Evolutionary conservation across 2,113 vertebrate species (phyloP).

Genomic region (Crotalus viridis): DNA sequence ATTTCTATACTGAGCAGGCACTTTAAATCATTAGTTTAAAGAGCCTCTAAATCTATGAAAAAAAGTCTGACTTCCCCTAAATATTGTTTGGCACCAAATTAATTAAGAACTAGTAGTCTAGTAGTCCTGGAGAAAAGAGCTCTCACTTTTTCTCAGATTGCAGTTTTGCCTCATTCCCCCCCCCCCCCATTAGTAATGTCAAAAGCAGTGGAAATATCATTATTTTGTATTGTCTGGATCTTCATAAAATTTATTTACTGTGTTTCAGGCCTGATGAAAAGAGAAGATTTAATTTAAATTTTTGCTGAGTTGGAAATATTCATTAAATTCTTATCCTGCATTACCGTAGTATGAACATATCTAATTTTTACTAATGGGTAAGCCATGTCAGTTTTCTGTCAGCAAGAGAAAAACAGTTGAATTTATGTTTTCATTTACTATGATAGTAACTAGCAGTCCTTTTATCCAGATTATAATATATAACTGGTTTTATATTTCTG

Average conservation of each 20-base stretch:
- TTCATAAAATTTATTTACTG: conserved; percentile 58
- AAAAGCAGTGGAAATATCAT: conserved; percentile 39
- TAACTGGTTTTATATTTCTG: neutral
- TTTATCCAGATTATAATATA: neutral
- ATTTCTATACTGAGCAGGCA: neutral
- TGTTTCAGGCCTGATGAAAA: conserved; percentile 51
- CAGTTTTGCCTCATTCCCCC: conserved; percentile 43
- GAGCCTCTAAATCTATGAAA: neutral
- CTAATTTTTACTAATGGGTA: conserved; percentile 56
- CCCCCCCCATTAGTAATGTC: conserved; percentile 25
- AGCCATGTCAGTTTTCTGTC: conserved; percentile 44
- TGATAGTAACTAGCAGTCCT: conserved; percentile 19
- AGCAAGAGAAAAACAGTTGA: conserved; percentile 50
- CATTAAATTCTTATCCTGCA: conserved; percentile 59
- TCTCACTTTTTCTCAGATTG: conserved; percentile 39
- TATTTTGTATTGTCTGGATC: conserved; percentile 50
- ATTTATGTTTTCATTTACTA: conserved; percentile 42
- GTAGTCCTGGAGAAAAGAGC: conserved; percentile 16
- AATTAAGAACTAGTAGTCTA: conserved; percentile 27
- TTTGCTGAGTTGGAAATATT: conserved; percentile 47
- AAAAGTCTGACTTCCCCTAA: conserved; percentile 6
- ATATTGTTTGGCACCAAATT: conserved; percentile 35
- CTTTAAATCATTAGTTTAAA: neutral
- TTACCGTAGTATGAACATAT: conserved; percentile 33
- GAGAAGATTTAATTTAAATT: conserved; percentile 54